These are phyloP conservation scores for Cyphomyrmex costatus DNA, from an alignment of 1,140 invertebrate genomes.

Conservation along the genomic window DNA sequence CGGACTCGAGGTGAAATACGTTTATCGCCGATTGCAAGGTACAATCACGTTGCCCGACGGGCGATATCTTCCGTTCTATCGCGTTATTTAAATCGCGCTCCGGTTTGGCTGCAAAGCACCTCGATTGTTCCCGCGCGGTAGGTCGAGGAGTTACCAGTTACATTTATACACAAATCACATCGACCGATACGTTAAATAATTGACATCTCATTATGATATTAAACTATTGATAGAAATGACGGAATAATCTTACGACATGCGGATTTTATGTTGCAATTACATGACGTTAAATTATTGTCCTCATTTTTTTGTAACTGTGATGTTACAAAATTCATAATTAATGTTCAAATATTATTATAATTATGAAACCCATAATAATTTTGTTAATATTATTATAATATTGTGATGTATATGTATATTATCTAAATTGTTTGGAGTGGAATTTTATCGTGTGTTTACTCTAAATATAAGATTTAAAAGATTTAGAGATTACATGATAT, in stretches of 20 bases:
- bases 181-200: conserved; percentile 1
- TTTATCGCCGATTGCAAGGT: conserved; percentile 39
- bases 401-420: not conserved
- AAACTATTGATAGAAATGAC: not conserved
- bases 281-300: not conserved
- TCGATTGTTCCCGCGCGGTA: conserved; percentile 23
- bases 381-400: not conserved
- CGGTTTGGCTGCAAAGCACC: conserved; percentile 14
- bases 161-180: not conserved
- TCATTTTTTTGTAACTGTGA: not conserved
- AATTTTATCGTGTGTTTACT: no score
- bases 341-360: not conserved
- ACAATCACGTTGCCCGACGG: conserved; percentile 9
- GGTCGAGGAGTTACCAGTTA: not conserved
- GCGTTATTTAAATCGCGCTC: conserved; percentile 54
- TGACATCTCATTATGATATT: not conserved
- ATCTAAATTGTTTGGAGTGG: not conserved
- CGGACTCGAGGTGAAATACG: conserved; percentile 32
- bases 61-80: conserved; percentile 31
- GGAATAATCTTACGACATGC: conserved; percentile 8
- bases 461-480: no score
- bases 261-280: not conserved
- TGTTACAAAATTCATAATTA: no score
- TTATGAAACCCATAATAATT: not conserved
- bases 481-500: no score